Evolutionary conservation across 1,140 invertebrate genomes (phyloP), one percentile per base, ranked within the genome.

Genomic region (Cydia splendana): DNA sequence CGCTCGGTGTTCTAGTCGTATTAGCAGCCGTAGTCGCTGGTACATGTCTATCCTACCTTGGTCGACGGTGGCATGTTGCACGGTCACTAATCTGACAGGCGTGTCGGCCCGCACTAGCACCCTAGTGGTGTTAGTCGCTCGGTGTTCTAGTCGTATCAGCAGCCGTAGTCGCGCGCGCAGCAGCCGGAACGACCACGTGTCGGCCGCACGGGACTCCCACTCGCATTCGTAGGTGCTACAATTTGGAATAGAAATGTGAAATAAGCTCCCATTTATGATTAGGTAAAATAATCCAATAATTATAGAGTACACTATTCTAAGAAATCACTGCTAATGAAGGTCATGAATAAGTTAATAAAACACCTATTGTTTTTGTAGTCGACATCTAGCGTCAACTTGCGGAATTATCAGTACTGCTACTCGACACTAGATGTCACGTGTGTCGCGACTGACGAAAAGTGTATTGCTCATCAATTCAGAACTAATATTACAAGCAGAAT

Each of bases 151-250:
- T 2, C 82, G 78, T 18, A 87, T 78, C 1, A 74, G 74, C 30
- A 90, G 75, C 0, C 88, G 82, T n/a, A 91, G 28, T 5, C 85
- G 85, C n/a, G 78, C 69, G 76, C 86, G 81, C 53, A 91, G 75
- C 76, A 92, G 77, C 0, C 81, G 84, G 82, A 92, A 91, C 57
- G 81, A 79, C 91, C 89, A 92, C 34, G 79, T 75, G 75, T 87
- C 89, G 10, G 75, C 65, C 5, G 78, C 74, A 0, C 81, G 85
- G 0, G 77, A 75, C 65, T 88, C 89, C 88, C 90, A 91, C 67
- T 87, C 84, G 77, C 88, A 90, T 65, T 90, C 88, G 30, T 75
- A 76, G 2, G 51, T 75, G 51, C 75, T 75, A 53, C 12, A 34
- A 13, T 48, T 7, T 15, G 15, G 12, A 48, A 42, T 30, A 45